Evolutionary conservation across 2,888 invertebrate species (phyloP).

Genomic region (Melinopterus prodromus): DNA sequence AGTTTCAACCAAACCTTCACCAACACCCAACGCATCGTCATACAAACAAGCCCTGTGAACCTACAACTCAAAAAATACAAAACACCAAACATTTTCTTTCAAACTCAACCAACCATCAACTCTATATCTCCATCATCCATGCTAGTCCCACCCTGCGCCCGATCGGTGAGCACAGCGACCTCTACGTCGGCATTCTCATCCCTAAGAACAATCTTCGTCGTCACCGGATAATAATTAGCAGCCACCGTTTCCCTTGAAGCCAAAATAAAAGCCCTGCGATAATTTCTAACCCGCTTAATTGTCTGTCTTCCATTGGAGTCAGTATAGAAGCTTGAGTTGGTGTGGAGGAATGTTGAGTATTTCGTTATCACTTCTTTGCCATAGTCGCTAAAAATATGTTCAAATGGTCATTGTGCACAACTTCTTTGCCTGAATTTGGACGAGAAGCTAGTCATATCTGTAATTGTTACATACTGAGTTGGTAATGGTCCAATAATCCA

Average conservation of each 20-base stretch:
- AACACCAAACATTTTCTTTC: background rate
- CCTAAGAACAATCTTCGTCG: slow-evolving; percentile 76
- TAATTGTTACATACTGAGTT: background rate
- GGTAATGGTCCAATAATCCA: slow-evolving; percentile 75
- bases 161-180: slow-evolving; percentile 71
- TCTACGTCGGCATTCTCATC: slow-evolving; percentile 58
- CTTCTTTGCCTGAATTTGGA: slow-evolving; percentile 47
- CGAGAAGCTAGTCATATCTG: no score
- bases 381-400: slow-evolving; percentile 57
- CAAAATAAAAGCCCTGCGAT: slow-evolving; percentile 75
- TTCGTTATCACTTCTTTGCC: slow-evolving; percentile 85
- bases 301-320: slow-evolving; percentile 93
- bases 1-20: slow-evolving; percentile 74
- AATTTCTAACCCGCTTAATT: slow-evolving; percentile 72
- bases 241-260: slow-evolving; percentile 75
- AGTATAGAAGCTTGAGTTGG: slow-evolving; percentile 79
- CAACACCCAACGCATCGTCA: slow-evolving; percentile 78
- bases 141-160: slow-evolving; percentile 81
- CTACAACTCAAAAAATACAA: slow-evolving; percentile 54
- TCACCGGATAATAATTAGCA: slow-evolving; percentile 92
- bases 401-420: background rate
- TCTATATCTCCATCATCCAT: slow-evolving; percentile 75
- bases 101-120: slow-evolving; percentile 65
- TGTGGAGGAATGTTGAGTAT: slow-evolving; percentile 70
- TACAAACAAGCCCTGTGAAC: slow-evolving; percentile 72